These are phyloP conservation scores for Turritopsis dohrnii DNA, from an alignment of 30 jellyfish, hydroid and myxozoan species.

Conservation along the genomic window DNA sequence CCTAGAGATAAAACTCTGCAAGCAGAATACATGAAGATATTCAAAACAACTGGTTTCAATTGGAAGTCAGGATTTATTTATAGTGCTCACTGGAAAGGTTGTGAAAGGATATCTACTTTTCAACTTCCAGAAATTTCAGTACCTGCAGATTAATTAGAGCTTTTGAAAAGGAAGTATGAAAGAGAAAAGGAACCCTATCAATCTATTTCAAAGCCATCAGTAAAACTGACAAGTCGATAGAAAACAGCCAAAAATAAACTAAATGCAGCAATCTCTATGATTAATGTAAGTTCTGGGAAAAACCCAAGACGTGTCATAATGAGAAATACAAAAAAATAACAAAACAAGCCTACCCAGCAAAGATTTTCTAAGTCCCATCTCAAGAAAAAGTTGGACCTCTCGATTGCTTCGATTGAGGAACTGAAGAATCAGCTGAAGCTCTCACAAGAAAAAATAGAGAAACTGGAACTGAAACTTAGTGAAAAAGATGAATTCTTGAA, in stretches of 20 bases:
- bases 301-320: not conserved
- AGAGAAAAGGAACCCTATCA: not conserved
- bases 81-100: not conserved
- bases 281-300: not conserved
- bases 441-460: not conserved
- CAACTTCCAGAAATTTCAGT: not conserved
- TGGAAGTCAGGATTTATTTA: not conserved
- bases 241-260: not conserved
- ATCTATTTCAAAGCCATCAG: not conserved
- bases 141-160: not conserved
- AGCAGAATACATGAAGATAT: not conserved
- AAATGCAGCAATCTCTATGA: not conserved
- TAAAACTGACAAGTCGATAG: not conserved
- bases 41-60: too few relatives aligned
- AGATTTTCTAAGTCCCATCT: not conserved
- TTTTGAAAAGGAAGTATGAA: not conserved
- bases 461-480: not conserved
- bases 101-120: not conserved
- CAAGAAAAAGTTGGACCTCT: not conserved
- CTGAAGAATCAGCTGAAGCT: not conserved
- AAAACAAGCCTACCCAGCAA: not conserved
- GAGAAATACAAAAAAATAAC: not conserved
- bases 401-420: not conserved
- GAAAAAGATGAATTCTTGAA: too few relatives aligned
- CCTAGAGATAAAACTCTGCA: not conserved